Evolutionary conservation across 2,113 vertebrate species (phyloP).

Genomic region (Sus scrofa): DNA sequence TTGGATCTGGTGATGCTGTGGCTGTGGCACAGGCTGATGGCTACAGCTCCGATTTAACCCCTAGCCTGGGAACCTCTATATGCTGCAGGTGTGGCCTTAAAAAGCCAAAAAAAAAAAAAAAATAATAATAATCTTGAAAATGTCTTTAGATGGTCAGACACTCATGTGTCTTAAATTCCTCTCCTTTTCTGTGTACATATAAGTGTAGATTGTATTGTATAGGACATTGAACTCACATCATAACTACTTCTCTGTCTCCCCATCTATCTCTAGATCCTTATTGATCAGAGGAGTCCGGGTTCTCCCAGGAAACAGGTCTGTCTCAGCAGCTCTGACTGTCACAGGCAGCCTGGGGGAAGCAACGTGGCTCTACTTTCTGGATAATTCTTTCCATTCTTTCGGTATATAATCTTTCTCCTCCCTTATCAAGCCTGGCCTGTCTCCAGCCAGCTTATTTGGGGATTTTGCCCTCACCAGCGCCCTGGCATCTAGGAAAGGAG

Average conservation of each 20-base stretch:
- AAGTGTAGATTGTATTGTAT: not conserved
- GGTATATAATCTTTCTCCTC: not conserved
- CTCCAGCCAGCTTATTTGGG: not conserved
- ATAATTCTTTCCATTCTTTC: not conserved
- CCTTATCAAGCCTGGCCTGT: not conserved
- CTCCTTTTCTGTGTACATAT: not conserved
- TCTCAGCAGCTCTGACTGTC: not conserved
- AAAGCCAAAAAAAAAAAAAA: too few relatives aligned
- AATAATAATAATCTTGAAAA: too few relatives aligned
- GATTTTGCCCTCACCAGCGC: not conserved
- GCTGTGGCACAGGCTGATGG: too few relatives aligned
- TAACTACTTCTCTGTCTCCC: not conserved
- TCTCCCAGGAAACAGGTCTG: not conserved
- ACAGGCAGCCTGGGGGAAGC: not conserved
- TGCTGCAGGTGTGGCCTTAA: too few relatives aligned
- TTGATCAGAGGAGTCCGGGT: not conserved
- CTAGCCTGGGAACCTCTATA: too few relatives aligned
- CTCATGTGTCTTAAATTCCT: not conserved
- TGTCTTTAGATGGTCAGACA: not conserved
- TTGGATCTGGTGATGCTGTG: too few relatives aligned
- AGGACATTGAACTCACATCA: not conserved
- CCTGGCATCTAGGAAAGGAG: not conserved
- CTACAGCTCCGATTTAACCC: too few relatives aligned
- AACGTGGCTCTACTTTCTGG: not conserved
- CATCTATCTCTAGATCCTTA: not conserved